Evolutionary conservation across 35 echinoderm and acorn worm species (phyloP), one percentile per base, ranked within the genome.

Genomic region (Heliocidaris erythrogramma): DNA sequence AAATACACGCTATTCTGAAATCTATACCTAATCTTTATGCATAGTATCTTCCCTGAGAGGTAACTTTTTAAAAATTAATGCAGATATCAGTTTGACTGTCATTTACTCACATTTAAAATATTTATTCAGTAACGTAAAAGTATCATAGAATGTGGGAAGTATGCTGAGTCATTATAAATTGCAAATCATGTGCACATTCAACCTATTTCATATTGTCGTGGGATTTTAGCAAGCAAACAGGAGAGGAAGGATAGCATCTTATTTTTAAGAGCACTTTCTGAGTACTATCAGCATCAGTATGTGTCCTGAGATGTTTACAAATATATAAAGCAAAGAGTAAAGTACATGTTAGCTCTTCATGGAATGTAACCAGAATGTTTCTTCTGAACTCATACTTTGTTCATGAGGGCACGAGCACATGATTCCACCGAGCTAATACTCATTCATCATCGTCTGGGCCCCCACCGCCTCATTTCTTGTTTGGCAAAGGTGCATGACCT

Each of bases 401-500:
- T 18, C 65, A 78, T 14, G 7, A 27, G 65, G 27, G 27, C 65
- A 78, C 5, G 65, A 27, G 65, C 65, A 21, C 65, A 78, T 78
- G 21, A 42, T 78, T 78, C 65, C 65, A 27, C 65, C 27, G 27
- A 78, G 65, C 65, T n/a, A 78, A 78, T 78, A 78, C 65, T 78
- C 65, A 78, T 78, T 78, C 21, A n/a, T 78, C 65, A 78, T n/a
- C 65, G 65, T 21, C 65, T 78, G 5, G 21, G 21, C 27, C 65
- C 65, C 65, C 24, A 8, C 65, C 8, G 24, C 65, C 65, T 78
- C 65, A 18, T 78, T 27, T 78, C 65, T 78, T 78, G 65, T 78
- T 78, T 78, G 65, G 65, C 65, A 78, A 78, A 78, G 65, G 65
- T 78, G 65, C 65, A 78, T 78, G 65, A 78, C 65, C 65, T 78